Evolutionary conservation across 2,113 vertebrate species (phyloP).

Genomic region (Erinaceus europaeus): DNA sequence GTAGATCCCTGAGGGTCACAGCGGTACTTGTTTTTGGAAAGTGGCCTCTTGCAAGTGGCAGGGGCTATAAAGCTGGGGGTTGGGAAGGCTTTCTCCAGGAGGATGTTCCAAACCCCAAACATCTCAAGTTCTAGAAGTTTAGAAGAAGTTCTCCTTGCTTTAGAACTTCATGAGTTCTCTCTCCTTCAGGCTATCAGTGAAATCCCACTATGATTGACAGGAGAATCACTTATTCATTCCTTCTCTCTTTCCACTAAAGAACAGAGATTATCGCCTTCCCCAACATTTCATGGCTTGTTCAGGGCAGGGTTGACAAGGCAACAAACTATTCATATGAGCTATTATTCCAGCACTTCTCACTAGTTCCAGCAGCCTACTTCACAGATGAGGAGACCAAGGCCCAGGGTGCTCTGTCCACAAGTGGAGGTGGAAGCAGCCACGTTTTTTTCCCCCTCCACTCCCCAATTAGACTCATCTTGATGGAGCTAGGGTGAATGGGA

Average conservation of each 20-base stretch:
- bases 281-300: background rate
- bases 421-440: too few relatives aligned
- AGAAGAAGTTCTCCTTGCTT: background rate
- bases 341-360: too few relatives aligned
- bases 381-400: too few relatives aligned
- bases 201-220: background rate
- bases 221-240: background rate
- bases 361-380: background rate
- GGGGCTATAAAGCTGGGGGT: background rate
- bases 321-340: too few relatives aligned
- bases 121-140: background rate
- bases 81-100: background rate
- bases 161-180: background rate
- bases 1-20: background rate
- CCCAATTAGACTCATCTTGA: background rate
- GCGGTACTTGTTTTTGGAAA: background rate
- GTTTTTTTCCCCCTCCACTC: background rate
- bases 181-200: background rate
- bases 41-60: background rate
- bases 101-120: background rate
- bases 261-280: background rate
- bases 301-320: too few relatives aligned
- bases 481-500: background rate
- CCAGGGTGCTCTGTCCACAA: too few relatives aligned
- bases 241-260: background rate